A percentile compares a stretch with the other conserved stretches of the same genome.
phyloP scores from a whole-genome alignment of 2,797 vertebrate species.

The Triplophysa bombifrons region DNA sequence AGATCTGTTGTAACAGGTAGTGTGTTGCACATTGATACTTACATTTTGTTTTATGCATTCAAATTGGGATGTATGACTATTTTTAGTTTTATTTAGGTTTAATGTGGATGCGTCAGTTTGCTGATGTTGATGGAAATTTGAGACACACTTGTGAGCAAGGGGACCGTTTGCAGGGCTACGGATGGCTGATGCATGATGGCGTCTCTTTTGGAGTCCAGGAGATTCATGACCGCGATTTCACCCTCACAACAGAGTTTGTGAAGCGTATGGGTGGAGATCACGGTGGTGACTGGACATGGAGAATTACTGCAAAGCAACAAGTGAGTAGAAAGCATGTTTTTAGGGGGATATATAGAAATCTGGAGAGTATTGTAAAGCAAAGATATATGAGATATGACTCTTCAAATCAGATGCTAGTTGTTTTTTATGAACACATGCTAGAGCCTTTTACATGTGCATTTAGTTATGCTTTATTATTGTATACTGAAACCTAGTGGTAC shows the following conservation, averaged over 20 bases:
- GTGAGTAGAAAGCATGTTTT: conserved; percentile 66
- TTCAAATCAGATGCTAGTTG: too few species aligned
- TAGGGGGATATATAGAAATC: conserved; percentile 36
- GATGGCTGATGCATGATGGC: conserved; percentile 93
- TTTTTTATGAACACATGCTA: too few species aligned
- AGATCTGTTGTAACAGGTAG: conserved; percentile 84
- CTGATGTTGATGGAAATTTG: conserved; percentile 76
- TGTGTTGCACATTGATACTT: neutral
- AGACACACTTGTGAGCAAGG: conserved; percentile 92
- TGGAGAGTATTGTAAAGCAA: too few species aligned
- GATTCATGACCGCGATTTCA: conserved; percentile 82
- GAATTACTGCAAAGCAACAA: conserved; percentile 84
- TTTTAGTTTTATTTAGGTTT: conserved; percentile 74
- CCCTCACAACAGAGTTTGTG: conserved; percentile 88
- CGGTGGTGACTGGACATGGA: conserved; percentile 97
- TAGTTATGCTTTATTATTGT: neutral
- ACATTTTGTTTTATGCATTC: neutral
- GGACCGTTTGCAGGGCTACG: conserved; percentile 83
- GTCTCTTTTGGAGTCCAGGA: conserved; percentile 89
- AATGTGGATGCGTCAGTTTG: conserved; percentile 92
- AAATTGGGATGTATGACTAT: too few species aligned
- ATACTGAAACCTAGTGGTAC: neutral
- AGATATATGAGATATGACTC: neutral
- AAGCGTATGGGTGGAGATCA: conserved; percentile 88
- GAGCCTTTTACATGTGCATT: neutral